Percentiles rank a stretch among this genome's conserved stretches.
phyloP scores from a whole-genome alignment of 2,888 invertebrate species.

The Choristoneura rosaceana region DNA sequence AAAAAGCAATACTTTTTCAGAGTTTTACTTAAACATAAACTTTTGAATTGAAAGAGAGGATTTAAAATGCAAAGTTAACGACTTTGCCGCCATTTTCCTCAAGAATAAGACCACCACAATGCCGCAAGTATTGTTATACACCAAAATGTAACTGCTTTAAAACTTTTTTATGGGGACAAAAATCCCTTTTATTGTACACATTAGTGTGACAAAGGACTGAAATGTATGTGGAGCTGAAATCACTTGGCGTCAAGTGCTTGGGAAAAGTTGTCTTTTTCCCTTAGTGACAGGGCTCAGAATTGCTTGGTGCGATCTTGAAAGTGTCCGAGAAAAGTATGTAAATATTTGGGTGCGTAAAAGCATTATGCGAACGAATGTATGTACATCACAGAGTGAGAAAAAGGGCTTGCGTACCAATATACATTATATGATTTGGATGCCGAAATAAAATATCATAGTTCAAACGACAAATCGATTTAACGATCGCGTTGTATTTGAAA shows the following conservation, averaged over 20 bases:
- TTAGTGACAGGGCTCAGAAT: constrained; percentile 8
- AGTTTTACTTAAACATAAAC: neutral
- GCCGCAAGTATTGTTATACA: constrained; percentile 15
- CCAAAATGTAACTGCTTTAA: constrained; percentile 28
- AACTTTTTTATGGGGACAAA: constrained; percentile 42
- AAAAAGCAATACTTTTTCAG: neutral
- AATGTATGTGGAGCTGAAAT: constrained; percentile 36
- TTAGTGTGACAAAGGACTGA: constrained; percentile 42
- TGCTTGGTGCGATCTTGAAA: constrained; percentile 14
- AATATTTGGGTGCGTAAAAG: constrained; percentile 41
- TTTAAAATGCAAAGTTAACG: constrained; percentile 9
- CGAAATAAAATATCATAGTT: neutral
- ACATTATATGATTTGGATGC: neutral
- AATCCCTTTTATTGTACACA: constrained; percentile 42
- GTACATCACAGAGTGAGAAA: constrained; percentile 24
- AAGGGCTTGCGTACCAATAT: constrained; percentile 10
- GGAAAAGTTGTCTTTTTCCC: constrained; percentile 13
- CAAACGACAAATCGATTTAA: neutral
- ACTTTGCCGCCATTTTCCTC: neutral
- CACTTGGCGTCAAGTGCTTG: constrained; percentile 17
- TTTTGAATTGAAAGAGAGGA: neutral
- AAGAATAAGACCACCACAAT: neutral
- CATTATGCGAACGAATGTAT: constrained; percentile 34
- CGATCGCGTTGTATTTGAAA: neutral
- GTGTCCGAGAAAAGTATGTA: constrained; percentile 41